These are phyloP conservation scores for Timandra comae DNA, from an alignment of 2,888 invertebrate species.

Conservation along the genomic window DNA sequence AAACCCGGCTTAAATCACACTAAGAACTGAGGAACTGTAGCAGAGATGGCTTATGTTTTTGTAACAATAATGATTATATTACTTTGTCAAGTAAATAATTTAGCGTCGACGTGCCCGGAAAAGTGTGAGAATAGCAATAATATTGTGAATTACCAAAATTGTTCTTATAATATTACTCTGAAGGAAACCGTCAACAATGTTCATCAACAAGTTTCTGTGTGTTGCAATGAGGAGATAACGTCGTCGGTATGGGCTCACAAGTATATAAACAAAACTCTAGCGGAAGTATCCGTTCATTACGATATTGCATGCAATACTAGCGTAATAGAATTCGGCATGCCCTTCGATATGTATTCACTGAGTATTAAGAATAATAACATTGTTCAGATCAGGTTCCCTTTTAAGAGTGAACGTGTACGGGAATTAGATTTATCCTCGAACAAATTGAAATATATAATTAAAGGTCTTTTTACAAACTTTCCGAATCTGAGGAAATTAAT, in stretches of 20 bases:
- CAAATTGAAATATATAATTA: conserved; percentile 67
- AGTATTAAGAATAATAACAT: conserved; percentile 51
- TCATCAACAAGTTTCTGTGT: conserved; percentile 37
- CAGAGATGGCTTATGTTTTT: conserved; percentile 57
- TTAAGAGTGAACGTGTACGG: conserved; percentile 58
- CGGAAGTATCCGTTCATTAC: conserved; percentile 42
- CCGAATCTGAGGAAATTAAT: conserved; percentile 78
- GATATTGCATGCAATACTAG: conserved; percentile 44
- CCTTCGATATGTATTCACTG: conserved; percentile 50
- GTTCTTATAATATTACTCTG: conserved; percentile 54
- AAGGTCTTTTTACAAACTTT: conserved; percentile 75
- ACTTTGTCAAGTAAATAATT: conserved; percentile 50
- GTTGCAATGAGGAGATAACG: conserved; percentile 45
- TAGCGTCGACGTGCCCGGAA: conserved; percentile 49
- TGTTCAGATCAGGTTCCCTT: conserved; percentile 42
- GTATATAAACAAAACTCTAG: conserved; percentile 49
- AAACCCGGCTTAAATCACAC: conserved; percentile 52
- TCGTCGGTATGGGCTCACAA: conserved; percentile 35
- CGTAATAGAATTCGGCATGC: conserved; percentile 40
- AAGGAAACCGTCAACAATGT: conserved; percentile 44
- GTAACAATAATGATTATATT: conserved; percentile 54
- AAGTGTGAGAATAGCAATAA: conserved; percentile 44
- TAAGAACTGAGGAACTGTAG: conserved; percentile 21
- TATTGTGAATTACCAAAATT: conserved; percentile 43
- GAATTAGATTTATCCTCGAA: conserved; percentile 79